Percentiles rank a stretch among this genome's conserved stretches.
Evolutionary conservation across 2,797 vertebrate genomes (phyloP).

Genomic region (Ctenochaetus hawaiiensis): DNA sequence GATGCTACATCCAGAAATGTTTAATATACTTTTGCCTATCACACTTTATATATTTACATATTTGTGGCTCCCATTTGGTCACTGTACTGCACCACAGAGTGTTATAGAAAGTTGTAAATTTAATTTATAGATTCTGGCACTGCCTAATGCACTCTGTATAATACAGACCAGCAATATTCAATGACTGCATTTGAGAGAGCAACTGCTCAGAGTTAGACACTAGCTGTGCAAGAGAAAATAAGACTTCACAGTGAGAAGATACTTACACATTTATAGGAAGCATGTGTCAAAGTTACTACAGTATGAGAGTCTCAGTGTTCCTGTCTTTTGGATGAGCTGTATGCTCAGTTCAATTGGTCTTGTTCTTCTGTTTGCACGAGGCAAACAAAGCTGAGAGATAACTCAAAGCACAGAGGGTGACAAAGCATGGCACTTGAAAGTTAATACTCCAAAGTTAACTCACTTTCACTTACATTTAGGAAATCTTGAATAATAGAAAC

Average conservation of each 20-base stretch:
- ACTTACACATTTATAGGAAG: neutral
- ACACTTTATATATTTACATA: conserved; percentile 13
- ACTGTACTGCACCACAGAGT: conserved; percentile 35
- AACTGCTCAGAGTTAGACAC: conserved; percentile 8
- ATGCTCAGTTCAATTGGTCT: conserved; percentile 5
- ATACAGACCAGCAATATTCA: conserved; percentile 47
- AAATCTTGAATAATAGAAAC: neutral
- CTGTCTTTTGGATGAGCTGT: neutral
- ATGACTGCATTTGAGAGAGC: conserved; percentile 41
- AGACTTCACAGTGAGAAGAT: conserved; percentile 9
- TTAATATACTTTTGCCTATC: conserved; percentile 4
- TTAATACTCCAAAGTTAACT: neutral
- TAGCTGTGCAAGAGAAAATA: conserved; percentile 30
- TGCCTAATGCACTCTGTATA: conserved; percentile 47
- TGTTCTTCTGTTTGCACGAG: conserved; percentile 26
- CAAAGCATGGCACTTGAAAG: neutral
- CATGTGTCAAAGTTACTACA: neutral
- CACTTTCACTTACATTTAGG: neutral
- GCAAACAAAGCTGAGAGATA: conserved; percentile 26
- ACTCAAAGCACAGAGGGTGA: neutral
- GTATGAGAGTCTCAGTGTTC: conserved; percentile 14
- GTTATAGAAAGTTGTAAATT: conserved; percentile 56
- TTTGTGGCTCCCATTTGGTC: conserved; percentile 9
- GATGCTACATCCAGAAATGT: neutral
- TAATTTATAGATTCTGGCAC: conserved; percentile 51